Conservation (phyloP, 2,888 invertebrate genomes). For the Hedya salicella region DNA sequence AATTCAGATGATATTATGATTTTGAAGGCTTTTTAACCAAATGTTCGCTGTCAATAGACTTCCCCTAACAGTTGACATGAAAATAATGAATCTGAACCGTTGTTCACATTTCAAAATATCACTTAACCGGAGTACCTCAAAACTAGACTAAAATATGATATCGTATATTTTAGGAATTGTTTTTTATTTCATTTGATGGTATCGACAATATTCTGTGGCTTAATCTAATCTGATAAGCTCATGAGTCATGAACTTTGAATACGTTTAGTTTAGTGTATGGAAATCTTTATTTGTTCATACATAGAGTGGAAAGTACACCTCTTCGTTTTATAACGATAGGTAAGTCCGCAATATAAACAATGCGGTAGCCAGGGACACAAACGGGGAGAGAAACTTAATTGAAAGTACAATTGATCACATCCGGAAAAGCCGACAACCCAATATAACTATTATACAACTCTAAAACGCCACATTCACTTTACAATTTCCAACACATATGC, state of each 20-base stretch:
- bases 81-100: too few species aligned
- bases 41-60: not conserved
- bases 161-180: too few species aligned
- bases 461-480: slow-evolving; percentile 5
- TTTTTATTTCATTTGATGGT: too few species aligned
- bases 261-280: too few species aligned
- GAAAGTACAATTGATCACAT: slow-evolving; percentile 20
- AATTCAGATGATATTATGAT: not conserved
- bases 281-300: too few species aligned
- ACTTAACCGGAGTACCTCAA: too few species aligned
- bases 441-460: slow-evolving; percentile 4
- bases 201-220: too few species aligned
- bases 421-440: slow-evolving; percentile 11
- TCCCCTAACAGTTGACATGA: too few species aligned
- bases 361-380: slow-evolving; percentile 12
- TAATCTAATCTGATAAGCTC: too few species aligned
- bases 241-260: too few species aligned
- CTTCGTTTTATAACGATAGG: not conserved
- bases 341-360: not conserved
- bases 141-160: too few species aligned
- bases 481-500: not conserved
- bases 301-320: not conserved
- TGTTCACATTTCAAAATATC: too few species aligned
- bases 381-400: slow-evolving; percentile 20
- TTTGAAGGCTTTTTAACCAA: not conserved